phyloP scores from a whole-genome alignment of 1,140 invertebrate genomes.

The Octopus bimaculoides region DNA sequence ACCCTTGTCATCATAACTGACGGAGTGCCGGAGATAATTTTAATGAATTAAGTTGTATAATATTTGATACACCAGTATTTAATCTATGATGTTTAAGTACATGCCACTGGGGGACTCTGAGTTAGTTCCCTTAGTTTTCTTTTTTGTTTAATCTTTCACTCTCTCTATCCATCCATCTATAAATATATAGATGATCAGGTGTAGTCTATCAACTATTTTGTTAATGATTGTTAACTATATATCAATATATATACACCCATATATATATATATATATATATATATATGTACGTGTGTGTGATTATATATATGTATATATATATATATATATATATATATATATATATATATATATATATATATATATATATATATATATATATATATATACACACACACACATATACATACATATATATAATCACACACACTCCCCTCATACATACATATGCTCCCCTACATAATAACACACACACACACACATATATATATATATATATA shows the following conservation, averaged over 20 bases:
- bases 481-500: neutral
- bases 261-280: conserved; percentile 4
- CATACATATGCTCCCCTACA: neutral
- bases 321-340: conserved; percentile 2
- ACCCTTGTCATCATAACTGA: no score
- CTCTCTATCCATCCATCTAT: no score
- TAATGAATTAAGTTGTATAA: no score
- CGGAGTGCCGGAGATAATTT: no score
- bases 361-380: conserved; percentile 2
- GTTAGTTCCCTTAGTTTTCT: no score
- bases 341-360: conserved; percentile 2
- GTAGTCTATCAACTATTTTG: no score
- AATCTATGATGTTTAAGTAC: no score
- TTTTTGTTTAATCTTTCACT: no score
- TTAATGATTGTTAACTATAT: neutral
- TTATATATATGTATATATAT: neutral
- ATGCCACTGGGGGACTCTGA: no score
- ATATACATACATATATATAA: neutral
- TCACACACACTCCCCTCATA: neutral
- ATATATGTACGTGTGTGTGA: neutral
- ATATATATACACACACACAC: neutral
- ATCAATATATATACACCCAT: neutral
- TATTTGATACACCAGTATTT: no score
- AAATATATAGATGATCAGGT: no score
- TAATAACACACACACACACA: neutral